Evolutionary conservation across 2,113 vertebrate genomes (phyloP).

Genomic region (Malurus melanocephalus): DNA sequence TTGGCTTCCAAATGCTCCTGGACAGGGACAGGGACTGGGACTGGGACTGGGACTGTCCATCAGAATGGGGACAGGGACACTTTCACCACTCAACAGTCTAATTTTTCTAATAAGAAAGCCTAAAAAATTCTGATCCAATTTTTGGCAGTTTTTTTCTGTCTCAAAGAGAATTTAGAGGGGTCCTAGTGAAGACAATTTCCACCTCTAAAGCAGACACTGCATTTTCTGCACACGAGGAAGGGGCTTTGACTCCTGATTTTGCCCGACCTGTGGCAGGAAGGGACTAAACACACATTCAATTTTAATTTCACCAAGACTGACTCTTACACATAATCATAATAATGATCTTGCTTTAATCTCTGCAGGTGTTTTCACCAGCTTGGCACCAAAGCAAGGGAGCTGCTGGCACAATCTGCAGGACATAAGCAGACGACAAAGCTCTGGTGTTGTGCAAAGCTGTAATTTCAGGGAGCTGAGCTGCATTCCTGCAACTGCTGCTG

Average conservation of each 20-base stretch:
- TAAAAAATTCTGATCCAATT: not conserved
- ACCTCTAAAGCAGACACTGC: not conserved
- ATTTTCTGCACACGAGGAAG: not conserved
- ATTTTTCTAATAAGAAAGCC: not conserved
- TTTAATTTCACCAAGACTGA: not conserved
- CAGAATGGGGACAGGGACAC: fast-evolving
- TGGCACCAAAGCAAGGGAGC: not conserved
- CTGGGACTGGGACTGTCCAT: not conserved
- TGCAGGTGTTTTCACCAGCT: not conserved
- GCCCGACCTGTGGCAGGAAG: not conserved
- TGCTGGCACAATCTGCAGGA: not conserved
- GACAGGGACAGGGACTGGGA: not conserved
- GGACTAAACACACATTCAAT: not conserved
- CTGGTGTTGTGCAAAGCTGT: not conserved
- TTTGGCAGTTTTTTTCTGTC: not conserved
- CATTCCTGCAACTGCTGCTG: not conserved
- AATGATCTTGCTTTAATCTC: not conserved
- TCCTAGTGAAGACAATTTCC: not conserved
- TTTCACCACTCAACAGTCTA: not conserved
- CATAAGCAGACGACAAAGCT: not conserved
- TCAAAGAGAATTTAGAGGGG: not conserved
- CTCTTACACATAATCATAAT: not conserved
- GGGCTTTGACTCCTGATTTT: not conserved
- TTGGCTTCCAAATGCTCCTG: not conserved
- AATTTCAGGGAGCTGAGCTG: not conserved